Base-by-base conservation (phyloP, 2,888 invertebrate species). In the Eupithecia abbreviata region DNA sequence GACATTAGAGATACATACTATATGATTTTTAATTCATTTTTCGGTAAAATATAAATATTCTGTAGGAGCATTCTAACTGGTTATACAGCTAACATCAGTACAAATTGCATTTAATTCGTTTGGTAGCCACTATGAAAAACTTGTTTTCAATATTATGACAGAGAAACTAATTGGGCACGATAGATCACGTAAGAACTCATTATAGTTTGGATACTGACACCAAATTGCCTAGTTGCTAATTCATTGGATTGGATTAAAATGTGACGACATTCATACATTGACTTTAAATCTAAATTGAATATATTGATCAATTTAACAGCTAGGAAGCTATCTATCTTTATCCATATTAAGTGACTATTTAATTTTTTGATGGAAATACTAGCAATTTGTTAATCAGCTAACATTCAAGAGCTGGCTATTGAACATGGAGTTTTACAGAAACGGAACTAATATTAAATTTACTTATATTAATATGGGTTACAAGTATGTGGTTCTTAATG, bases 381-480 rank as follows among this genome's bases (percentile, higher is more conserved):
- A 58, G 9, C 7, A 4, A 41, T 65, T 65, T 65, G 12, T 30
- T 13, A 62, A 41, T 18, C 9, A 71, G 12, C 6, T 72, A 66
- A 66, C n/a, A 62, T 70, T 71, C 30, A 62, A 43, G 66, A 51
- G 43, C 15, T 51, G 65, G 65, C 4, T 65, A 4, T 41, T 41
- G 30, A 30, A 30, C 10, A 67, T 43, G 41, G 43, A 70, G 55
- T 73, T 81, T 82, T 82, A 84, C 85, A 88, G 88, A 82, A 85
- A 88, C 89, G 86, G 89, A 89, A 88, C 85, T 82, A 82, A 81
- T 79, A 78, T 81, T 85, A 86, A 84, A 73, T 71, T 42, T 30
- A 62, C 73, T 74, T 68, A 75, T 66, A 79, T 41, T 75, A 72
- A 72, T 68, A 70, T 69, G 68, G 47, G 78, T 83, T 76, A 79